phyloP scores from a whole-genome alignment of 1,140 invertebrate genomes.

The Diachasmimorpha longicaudata region DNA sequence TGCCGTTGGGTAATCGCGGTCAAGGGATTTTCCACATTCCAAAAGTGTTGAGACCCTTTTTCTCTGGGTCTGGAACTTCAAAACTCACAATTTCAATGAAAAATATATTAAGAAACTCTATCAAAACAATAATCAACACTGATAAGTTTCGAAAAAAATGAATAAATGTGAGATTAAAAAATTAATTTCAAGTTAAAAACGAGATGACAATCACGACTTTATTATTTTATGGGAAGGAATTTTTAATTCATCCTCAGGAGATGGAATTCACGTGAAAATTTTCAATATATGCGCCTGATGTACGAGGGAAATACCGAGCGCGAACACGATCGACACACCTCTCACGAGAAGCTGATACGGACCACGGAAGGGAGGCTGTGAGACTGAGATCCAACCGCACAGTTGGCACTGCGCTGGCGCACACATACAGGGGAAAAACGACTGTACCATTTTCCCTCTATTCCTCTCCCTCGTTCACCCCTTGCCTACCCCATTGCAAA shows the following conservation, averaged over 20 bases:
- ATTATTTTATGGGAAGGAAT: no score
- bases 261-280: no score
- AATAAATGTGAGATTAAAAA: background rate
- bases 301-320: slow-evolving; percentile 30
- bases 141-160: background rate
- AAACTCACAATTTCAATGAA: background rate
- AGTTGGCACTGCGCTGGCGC: slow-evolving; percentile 51
- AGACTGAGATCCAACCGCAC: slow-evolving; percentile 58
- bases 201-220: no score
- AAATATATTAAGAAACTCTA: background rate
- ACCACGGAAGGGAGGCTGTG: slow-evolving; percentile 59
- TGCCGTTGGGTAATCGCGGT: slow-evolving; percentile 13
- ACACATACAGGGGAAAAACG: slow-evolving; percentile 38
- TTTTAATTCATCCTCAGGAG: no score
- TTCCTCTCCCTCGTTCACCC: slow-evolving; percentile 29
- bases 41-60: background rate
- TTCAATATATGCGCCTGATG: background rate
- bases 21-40: slow-evolving; percentile 15
- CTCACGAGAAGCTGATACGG: slow-evolving; percentile 47
- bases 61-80: background rate
- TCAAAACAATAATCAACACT: background rate
- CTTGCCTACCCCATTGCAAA: background rate
- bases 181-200: no score
- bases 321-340: slow-evolving; percentile 44
- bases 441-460: slow-evolving; percentile 35